Conservation (phyloP, 2,797 vertebrate genomes). For the Leptodactylus fallax region DNA sequence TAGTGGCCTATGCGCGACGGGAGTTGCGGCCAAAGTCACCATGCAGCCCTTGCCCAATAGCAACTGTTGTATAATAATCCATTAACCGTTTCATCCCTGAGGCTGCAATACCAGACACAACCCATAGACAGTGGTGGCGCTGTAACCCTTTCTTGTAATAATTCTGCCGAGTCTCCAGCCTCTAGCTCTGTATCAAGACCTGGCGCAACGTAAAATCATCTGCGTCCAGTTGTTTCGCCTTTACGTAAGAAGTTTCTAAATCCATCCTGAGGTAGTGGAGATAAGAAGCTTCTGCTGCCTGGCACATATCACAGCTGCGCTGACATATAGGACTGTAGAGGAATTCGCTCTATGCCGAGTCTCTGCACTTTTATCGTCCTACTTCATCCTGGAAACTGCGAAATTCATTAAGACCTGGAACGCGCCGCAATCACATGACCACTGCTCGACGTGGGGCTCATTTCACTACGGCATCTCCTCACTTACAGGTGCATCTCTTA, state of each 20-base stretch:
- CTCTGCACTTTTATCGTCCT: not conserved
- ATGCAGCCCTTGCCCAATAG: no score
- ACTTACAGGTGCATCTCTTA: not conserved
- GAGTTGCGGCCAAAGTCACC: no score
- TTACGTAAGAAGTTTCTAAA: not conserved
- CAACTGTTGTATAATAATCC: no score
- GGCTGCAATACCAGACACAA: not conserved
- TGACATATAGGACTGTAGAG: not conserved
- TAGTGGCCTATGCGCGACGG: no score
- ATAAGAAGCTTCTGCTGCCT: not conserved
- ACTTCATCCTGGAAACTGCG: not conserved
- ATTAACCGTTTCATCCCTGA: no score
- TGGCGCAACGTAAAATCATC: no score
- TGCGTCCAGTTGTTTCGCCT: not conserved
- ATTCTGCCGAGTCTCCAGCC: not conserved
- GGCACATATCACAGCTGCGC: not conserved
- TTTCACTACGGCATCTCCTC: not conserved
- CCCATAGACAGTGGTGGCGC: not conserved
- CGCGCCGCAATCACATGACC: not conserved
- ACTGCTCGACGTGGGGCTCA: not conserved
- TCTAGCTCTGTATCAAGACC: not conserved
- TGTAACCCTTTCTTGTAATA: not conserved
- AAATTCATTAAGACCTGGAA: slow-evolving; percentile 26
- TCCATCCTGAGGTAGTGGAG: not conserved
- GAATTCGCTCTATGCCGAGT: not conserved